Evolutionary conservation across 2,113 vertebrate species (phyloP).

Genomic region (Spea bombifrons): DNA sequence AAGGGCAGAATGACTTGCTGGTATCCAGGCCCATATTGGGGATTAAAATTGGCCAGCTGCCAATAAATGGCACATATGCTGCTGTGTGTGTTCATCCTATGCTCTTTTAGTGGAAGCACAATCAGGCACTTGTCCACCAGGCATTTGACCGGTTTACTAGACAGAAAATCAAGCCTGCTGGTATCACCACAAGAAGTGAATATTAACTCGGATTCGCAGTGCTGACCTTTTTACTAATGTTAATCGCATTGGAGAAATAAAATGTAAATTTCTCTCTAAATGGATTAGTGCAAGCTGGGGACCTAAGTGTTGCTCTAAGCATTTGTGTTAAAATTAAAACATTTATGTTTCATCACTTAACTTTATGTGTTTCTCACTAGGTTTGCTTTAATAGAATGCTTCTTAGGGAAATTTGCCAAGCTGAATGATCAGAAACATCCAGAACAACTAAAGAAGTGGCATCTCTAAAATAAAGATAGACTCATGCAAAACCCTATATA

Average conservation of each 20-base stretch:
- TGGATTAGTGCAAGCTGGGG: conserved; percentile 61
- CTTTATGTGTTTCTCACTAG: conserved; percentile 60
- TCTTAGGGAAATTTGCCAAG: conserved; percentile 39
- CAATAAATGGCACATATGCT: no score
- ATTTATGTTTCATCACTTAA: conserved; percentile 64
- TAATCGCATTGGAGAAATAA: conserved; percentile 67
- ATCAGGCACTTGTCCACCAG: no score
- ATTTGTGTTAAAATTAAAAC: conserved; percentile 63
- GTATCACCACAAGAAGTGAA: conserved; percentile 55
- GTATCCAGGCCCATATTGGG: neutral
- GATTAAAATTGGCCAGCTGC: no score
- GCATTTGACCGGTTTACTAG: no score
- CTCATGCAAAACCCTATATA: no score
- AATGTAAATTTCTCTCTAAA: conserved; percentile 67
- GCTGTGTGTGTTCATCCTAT: no score
- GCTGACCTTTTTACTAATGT: conserved; percentile 64
- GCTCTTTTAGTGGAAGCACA: no score
- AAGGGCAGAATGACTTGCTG: conserved; percentile 54
- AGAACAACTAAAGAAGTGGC: no score
- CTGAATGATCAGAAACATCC: neutral
- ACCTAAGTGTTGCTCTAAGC: conserved; percentile 56
- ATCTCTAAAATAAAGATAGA: no score
- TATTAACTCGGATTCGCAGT: conserved; percentile 59
- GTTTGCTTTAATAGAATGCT: conserved; percentile 55
- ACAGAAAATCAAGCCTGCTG: no score